Percentiles rank a stretch among this genome's conserved stretches.
Evolutionary conservation across 1,140 invertebrate species (phyloP).

Genomic region (Andricus grossulariae): DNA sequence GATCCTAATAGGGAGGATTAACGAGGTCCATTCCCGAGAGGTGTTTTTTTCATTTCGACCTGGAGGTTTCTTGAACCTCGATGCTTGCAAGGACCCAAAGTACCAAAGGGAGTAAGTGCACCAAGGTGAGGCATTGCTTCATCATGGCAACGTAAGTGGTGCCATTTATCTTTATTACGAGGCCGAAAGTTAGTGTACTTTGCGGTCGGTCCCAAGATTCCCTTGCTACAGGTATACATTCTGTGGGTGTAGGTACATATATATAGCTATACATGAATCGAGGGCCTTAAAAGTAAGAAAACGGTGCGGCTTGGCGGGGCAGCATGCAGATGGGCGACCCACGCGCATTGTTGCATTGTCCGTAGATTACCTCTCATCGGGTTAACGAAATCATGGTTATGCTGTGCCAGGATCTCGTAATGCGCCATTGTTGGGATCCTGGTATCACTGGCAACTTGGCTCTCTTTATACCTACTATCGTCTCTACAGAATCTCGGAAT

Average conservation of each 20-base stretch:
- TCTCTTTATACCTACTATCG: constrained; percentile 52
- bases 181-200: constrained; percentile 45
- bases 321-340: constrained; percentile 50
- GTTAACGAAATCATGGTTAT: constrained; percentile 59
- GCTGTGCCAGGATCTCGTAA: constrained; percentile 52
- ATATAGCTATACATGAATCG: constrained; percentile 6
- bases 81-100: neutral
- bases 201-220: constrained; percentile 50
- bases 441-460: constrained; percentile 51
- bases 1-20: constrained; percentile 10
- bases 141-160: constrained; percentile 37
- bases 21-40: constrained; percentile 18
- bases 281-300: constrained; percentile 34
- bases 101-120: neutral
- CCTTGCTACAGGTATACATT: neutral
- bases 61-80: neutral
- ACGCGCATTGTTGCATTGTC: constrained; percentile 65
- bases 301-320: neutral
- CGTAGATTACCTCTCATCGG: constrained; percentile 62
- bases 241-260: constrained; percentile 36
- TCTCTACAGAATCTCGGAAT: constrained; percentile 58
- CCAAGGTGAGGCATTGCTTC: constrained; percentile 31
- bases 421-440: constrained; percentile 59
- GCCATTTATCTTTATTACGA: constrained; percentile 52
- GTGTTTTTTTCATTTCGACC: constrained; percentile 5